Base-by-base conservation (phyloP, 2,113 vertebrate genomes). In the Myodes glareolus region DNA sequence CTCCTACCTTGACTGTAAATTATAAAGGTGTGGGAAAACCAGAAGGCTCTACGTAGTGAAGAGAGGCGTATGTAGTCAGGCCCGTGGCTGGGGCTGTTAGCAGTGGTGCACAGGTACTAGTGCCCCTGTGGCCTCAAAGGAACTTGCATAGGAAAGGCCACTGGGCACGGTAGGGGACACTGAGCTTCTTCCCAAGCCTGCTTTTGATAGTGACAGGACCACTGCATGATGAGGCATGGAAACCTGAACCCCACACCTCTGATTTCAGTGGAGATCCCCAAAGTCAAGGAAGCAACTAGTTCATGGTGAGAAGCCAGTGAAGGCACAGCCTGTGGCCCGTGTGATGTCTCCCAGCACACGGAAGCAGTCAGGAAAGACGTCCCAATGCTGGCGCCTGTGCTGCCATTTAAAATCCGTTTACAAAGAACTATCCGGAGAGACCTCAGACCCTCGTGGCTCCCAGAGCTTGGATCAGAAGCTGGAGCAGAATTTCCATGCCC, bases 121-220 rank as follows among this genome's bases (percentile, higher is more conserved):
- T 5, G 4, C 0, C 55, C 14, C 77, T 58, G n/a, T 31, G 67
- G 23, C 29, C 47, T 42, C 70, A 39, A 3, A 12, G 88, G 36
- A 31, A 14, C 6, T 27, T 0, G 73, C 36, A 11, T 16, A 85
- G 33, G 58, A 47, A 82, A 63, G n/a, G 23, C 45, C 25, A 0
- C 1, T 10, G 2, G 0, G 78, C 0, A 5, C 36, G 17, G 25
- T 13, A 16, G 6, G 63, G 0, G 0, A 16, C 2, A 33, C 29
- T 9, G n/a, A 63, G 63, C 29, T n/a, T 73, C 3, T 65, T 11
- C 70, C 5, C 13, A 27, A 92, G 78, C 4, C 77, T 17, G 14
- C 3, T 0, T 5, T 23, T 0, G 1, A 8, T 1, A 3, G 4
- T 0, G 23, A 13, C 1, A 1, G 36, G 39, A 23, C 39, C 0